Evolutionary conservation across 2,113 vertebrate species (phyloP).

Genomic region (Galeopterus variegatus): DNA sequence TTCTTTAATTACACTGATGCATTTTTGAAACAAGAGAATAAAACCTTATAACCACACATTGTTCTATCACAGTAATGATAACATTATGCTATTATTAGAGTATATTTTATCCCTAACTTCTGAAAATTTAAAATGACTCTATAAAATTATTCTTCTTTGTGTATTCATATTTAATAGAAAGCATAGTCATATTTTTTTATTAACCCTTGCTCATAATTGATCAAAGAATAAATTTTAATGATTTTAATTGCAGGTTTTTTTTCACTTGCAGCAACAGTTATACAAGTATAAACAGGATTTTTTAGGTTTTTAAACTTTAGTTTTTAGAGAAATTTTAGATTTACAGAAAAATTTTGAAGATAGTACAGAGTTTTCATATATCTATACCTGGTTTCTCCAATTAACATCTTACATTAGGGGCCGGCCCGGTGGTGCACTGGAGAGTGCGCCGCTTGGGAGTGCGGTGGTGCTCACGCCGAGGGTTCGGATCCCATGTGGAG

Average conservation of each 20-base stretch:
- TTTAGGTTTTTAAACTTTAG: neutral
- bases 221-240: neutral
- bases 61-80: neutral
- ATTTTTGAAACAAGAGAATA: constrained; percentile 22
- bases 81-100: neutral
- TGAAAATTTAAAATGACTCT: constrained; percentile 30
- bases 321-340: neutral
- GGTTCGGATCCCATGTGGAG: too few species aligned
- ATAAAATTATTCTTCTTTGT: neutral
- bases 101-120: neutral
- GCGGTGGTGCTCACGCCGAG: too few species aligned
- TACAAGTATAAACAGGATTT: neutral
- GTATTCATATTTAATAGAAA: neutral
- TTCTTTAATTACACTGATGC: neutral
- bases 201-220: neutral
- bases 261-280: neutral
- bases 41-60: neutral
- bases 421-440: too few species aligned
- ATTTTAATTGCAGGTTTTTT: neutral
- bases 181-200: neutral
- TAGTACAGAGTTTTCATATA: neutral
- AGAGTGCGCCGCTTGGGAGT: too few species aligned
- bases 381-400: neutral
- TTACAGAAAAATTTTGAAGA: neutral
- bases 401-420: neutral